These are phyloP conservation scores for Dicyrtoma fusca DNA, from an alignment of 2,888 invertebrate genomes.

Conservation along the genomic window DNA sequence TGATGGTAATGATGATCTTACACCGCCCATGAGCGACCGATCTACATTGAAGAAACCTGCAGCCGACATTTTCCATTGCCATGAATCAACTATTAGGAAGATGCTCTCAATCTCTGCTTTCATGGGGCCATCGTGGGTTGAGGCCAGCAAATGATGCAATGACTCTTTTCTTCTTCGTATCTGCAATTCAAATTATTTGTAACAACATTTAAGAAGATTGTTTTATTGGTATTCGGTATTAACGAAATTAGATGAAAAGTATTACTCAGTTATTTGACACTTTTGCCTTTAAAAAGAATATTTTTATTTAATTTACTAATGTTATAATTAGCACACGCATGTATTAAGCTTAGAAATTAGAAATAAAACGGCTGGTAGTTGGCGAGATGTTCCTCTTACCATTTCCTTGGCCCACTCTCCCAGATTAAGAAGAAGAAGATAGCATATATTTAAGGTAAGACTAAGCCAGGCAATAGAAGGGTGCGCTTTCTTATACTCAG, in stretches of 20 bases:
- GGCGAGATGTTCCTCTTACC: no score
- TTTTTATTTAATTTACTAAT: no score
- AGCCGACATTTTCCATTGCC: conserved; percentile 40
- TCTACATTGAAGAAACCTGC: conserved; percentile 34
- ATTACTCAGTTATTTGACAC: no score
- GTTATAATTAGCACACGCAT: no score
- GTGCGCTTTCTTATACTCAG: not conserved
- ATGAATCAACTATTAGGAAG: conserved; percentile 12
- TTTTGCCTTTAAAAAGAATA: no score
- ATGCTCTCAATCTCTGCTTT: conserved; percentile 15
- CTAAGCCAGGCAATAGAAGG: not conserved
- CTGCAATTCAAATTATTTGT: no score
- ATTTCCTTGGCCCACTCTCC: not conserved
- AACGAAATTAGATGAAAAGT: not conserved
- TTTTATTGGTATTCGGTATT: not conserved
- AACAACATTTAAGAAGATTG: no score
- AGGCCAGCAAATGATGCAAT: conserved; percentile 12
- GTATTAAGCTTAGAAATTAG: no score
- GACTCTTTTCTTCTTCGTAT: conserved; percentile 11
- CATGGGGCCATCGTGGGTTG: not conserved
- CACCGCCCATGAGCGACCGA: conserved; percentile 34
- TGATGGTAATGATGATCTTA: not conserved
- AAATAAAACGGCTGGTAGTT: no score
- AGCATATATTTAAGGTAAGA: not conserved
- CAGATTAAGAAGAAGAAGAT: conserved; percentile 20